Percentiles rank a stretch among this genome's conserved stretches.
Evolutionary conservation across 2,888 invertebrate genomes (phyloP).

Genomic region (Theristus sp.): DNA sequence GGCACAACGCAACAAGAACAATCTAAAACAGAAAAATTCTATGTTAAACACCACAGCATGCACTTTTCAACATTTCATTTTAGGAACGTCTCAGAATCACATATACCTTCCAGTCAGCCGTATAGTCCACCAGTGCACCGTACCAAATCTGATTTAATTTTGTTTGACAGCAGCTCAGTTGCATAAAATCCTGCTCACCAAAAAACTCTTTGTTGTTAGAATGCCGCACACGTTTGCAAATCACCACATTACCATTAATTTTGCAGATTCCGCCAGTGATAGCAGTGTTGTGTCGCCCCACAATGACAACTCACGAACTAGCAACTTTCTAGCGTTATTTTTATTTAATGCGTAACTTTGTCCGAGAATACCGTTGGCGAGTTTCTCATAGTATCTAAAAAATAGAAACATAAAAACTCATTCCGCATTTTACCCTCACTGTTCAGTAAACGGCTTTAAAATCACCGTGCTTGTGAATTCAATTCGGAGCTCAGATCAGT

Average conservation of each 20-base stretch:
- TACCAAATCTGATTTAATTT: conserved; percentile 32
- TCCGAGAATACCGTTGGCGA: conserved; percentile 25
- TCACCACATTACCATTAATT: no score
- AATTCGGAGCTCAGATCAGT: conserved; percentile 22
- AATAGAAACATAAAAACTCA: no score
- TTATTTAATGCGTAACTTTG: conserved; percentile 25
- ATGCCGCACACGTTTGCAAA: no score
- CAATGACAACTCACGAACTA: conserved; percentile 19
- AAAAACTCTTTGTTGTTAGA: no score
- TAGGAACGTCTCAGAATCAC: no score
- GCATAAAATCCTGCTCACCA: conserved; percentile 30
- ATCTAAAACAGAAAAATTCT: no score
- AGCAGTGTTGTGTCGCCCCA: conserved; percentile 28
- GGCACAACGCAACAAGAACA: no score
- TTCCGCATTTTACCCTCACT: no score
- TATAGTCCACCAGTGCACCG: conserved; percentile 29
- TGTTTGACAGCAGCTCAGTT: conserved; percentile 30
- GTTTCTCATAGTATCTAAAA: conserved; percentile 24
- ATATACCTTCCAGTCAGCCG: conserved; percentile 29
- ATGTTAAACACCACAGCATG: no score
- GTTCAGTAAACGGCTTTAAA: no score
- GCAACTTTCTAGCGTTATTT: conserved; percentile 20
- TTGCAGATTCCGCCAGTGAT: conserved; percentile 24
- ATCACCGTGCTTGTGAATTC: conserved; percentile 15
- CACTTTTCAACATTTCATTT: no score